Conservation (phyloP, 2,113 vertebrate species). For the Podilymbus podiceps region DNA sequence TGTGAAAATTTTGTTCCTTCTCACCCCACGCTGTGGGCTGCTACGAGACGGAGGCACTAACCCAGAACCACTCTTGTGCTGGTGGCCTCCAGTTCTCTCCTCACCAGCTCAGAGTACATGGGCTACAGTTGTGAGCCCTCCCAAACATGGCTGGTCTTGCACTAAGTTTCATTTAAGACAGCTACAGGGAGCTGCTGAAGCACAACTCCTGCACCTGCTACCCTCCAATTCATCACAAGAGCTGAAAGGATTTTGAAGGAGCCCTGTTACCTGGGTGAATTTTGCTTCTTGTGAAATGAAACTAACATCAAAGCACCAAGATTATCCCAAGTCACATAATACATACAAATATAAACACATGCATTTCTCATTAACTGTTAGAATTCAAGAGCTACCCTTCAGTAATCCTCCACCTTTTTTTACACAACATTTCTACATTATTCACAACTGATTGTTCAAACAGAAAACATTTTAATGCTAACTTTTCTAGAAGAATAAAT, state of each 20-base stretch:
- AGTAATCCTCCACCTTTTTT: not conserved
- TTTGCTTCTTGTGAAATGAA: not conserved
- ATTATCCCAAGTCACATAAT: not conserved
- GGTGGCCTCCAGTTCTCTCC: not conserved
- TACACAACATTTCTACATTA: not conserved
- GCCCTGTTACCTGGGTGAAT: not conserved
- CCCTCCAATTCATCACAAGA: not conserved
- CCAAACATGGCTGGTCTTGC: not conserved
- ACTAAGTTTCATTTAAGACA: not conserved
- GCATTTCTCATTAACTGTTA: not conserved
- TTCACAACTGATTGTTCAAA: not conserved
- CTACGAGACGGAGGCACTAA: not conserved
- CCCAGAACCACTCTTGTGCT: not conserved
- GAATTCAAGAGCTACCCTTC: not conserved
- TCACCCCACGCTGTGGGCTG: fast-evolving
- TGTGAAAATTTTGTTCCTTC: not conserved
- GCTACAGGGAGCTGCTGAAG: not conserved
- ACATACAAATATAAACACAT: not conserved
- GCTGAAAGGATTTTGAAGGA: not conserved
- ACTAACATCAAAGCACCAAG: not conserved
- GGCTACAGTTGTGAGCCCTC: not conserved
- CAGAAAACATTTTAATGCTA: not conserved
- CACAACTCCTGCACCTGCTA: not conserved
- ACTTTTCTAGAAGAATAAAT: not conserved
- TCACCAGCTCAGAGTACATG: fast-evolving